Conservation (phyloP, 1,140 invertebrate genomes). For the Lerema accius region DNA sequence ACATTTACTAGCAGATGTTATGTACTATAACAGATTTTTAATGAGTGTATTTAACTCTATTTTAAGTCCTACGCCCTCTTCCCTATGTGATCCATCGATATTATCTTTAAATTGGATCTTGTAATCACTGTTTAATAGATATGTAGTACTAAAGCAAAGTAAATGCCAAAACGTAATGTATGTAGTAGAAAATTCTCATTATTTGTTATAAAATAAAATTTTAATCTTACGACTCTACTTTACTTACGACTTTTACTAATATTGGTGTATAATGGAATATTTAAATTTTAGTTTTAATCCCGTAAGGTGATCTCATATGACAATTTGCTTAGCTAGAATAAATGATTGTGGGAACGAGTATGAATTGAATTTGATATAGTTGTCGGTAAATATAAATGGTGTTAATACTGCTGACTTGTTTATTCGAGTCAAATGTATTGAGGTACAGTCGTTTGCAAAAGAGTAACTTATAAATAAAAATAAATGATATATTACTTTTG, state of each 20-base stretch:
- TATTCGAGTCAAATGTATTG: neutral
- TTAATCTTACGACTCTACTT: constrained; percentile 39
- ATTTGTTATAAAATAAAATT: constrained; percentile 42
- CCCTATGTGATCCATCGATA: neutral
- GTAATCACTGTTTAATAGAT: constrained; percentile 28
- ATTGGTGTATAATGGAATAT: constrained; percentile 41
- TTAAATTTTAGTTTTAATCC: constrained; percentile 46
- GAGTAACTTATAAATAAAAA: neutral
- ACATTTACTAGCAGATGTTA: no score
- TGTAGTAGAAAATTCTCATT: constrained; percentile 37
- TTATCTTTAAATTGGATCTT: constrained; percentile 2
- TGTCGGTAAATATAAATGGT: neutral
- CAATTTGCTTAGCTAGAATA: constrained; percentile 61
- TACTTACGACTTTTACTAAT: constrained; percentile 42
- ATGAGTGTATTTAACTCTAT: no score
- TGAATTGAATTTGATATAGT: constrained; percentile 21
- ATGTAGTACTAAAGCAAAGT: constrained; percentile 47
- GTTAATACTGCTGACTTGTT: constrained; percentile 34
- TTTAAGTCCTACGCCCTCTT: neutral
- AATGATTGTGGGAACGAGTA: constrained; percentile 34
- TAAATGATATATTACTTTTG: neutral
- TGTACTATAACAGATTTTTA: no score
- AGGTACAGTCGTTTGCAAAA: neutral
- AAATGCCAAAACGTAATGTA: constrained; percentile 62
- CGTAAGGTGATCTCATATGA: constrained; percentile 72